Evolutionary conservation across 1,140 invertebrate genomes (phyloP).

Genomic region (Drosophila lacertosa): DNA sequence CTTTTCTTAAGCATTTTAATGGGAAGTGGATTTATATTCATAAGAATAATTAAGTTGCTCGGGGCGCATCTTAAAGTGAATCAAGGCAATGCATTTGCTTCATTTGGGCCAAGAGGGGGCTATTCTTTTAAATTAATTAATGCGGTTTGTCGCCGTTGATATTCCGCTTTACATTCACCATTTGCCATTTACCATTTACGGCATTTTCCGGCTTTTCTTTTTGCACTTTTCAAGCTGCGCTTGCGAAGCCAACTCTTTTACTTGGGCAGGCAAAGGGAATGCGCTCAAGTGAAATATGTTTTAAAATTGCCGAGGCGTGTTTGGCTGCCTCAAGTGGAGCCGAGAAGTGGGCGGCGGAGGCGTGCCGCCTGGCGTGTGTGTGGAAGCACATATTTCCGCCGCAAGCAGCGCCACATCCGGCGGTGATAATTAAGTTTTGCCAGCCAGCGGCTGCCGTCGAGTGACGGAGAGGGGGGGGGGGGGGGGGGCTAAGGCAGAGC

Average conservation of each 20-base stretch:
- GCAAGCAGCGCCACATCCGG: slow-evolving; percentile 74
- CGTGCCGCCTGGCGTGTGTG: slow-evolving; percentile 12
- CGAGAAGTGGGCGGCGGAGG: background rate
- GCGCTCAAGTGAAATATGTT: slow-evolving; percentile 73
- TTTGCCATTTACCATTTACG: slow-evolving; percentile 4
- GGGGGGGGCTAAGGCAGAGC: background rate
- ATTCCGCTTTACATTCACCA: slow-evolving; percentile 12
- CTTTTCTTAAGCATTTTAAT: too few relatives aligned
- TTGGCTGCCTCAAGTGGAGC: slow-evolving; percentile 53
- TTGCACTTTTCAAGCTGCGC: background rate
- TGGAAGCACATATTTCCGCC: slow-evolving; percentile 63
- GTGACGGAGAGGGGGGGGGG: too few relatives aligned
- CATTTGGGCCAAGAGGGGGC: background rate
- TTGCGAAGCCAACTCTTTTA: slow-evolving; percentile 43
- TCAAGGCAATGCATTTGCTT: slow-evolving; percentile 9
- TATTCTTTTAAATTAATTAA: slow-evolving; percentile 38
- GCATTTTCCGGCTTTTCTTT: slow-evolving; percentile 3
- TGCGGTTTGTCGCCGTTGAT: slow-evolving; percentile 31
- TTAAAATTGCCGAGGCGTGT: slow-evolving; percentile 77
- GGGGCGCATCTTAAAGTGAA: background rate
- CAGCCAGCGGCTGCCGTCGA: background rate
- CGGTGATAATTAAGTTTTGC: slow-evolving; percentile 76
- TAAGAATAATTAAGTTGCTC: too few relatives aligned
- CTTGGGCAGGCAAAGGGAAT: slow-evolving; percentile 27
- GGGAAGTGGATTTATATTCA: too few relatives aligned